Conservation (phyloP, 2,888 invertebrate genomes). For the Parapristionchus giblindavisi region DNA sequence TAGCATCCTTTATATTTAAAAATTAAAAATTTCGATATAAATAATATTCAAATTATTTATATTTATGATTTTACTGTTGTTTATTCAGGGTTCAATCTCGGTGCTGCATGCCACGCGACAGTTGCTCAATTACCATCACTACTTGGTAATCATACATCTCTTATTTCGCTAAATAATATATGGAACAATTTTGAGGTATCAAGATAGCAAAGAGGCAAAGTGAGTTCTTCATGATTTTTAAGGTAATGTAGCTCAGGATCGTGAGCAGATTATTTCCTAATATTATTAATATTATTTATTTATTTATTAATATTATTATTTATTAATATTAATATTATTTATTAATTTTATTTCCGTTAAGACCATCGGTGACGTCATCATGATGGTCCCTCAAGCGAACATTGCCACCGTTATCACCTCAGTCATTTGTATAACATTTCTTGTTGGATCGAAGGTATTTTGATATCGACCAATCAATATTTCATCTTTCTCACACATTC, state of each 20-base stretch:
- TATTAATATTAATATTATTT: too few relatives aligned
- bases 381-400: constrained; percentile 43
- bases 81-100: constrained; percentile 71
- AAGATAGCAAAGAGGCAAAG: constrained; percentile 36
- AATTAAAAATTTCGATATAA: too few relatives aligned
- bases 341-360: too few relatives aligned
- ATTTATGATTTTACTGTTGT: too few relatives aligned
- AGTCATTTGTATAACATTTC: constrained; percentile 37
- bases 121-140: constrained; percentile 70
- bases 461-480: not conserved
- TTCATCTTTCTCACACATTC: too few relatives aligned
- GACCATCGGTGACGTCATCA: not conserved
- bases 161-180: too few relatives aligned
- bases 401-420: constrained; percentile 44
- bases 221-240: constrained; percentile 38
- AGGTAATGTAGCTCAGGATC: constrained; percentile 10
- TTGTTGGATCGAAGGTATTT: constrained; percentile 41
- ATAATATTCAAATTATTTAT: too few relatives aligned
- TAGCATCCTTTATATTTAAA: not conserved
- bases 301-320: too few relatives aligned
- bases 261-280: too few relatives aligned
- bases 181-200: too few relatives aligned
- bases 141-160: too few relatives aligned
- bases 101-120: constrained; percentile 72
- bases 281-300: too few relatives aligned